Base-by-base conservation (phyloP, 2,797 vertebrate species). In the Lates japonicus region DNA sequence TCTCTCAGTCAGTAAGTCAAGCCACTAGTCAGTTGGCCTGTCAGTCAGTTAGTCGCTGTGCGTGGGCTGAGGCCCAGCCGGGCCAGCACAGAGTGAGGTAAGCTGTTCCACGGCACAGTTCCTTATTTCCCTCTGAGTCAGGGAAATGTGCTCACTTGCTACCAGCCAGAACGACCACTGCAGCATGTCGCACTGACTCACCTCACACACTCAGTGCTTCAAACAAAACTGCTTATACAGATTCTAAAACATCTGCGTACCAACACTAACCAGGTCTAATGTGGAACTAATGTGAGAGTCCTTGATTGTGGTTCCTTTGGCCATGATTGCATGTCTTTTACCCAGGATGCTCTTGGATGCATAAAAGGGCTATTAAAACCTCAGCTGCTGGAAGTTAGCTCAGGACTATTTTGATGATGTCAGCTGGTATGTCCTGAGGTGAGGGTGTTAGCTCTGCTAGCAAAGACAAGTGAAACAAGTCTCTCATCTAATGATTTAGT, bases 81-180 rank as follows among this genome's bases (percentile, higher is more conserved):
- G 78, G 73, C 89, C 90, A 80, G 84, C 70, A 17, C 65, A 63
- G 79, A 80, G 72, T 94, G 93, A 94, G 91, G 89, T 93, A 90
- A 95, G 80, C 85, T 94, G 77, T 92, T 94, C 92, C 94, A 92
- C 86, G 63, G 65, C 54, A 77, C 81, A 72, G 78, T 88, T 87
- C 68, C 83, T 84, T 61, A 78, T 93, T 92, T 92, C 87, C 82
- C 8, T 81, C 87, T 87, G 88, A 94, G 87, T 93, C 91, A 93
- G 93, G 87, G 69, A 89, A 88, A 91, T 90, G 65, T 85, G 81
- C 65, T 69, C 67, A 51, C 68, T 29, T 66, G 74, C 62, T 51
- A 81, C 65, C 67, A 83, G 72, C 76, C 72, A 67, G 70, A 41
- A 76, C 9, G 10, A 57, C 79, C 75, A 80, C 76, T 82, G 80